These are phyloP conservation scores for Amphipyra tragopoginis DNA, from an alignment of 2,888 invertebrate genomes.

Conservation along the genomic window DNA sequence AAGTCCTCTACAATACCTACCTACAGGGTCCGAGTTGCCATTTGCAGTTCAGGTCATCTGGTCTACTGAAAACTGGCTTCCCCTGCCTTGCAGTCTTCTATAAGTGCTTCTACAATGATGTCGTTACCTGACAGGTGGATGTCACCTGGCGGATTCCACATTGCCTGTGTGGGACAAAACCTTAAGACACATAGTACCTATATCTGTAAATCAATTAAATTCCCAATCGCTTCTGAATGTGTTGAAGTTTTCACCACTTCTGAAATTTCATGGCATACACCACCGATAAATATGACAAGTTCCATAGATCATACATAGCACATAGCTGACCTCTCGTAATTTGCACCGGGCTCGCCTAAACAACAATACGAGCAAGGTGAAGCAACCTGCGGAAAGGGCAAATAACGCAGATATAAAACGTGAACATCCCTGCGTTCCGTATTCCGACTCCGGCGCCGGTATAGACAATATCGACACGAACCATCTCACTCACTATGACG, in stretches of 20 bases:
- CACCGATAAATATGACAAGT: conserved; percentile 37
- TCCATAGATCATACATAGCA: conserved; percentile 53
- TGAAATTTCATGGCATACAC: conserved; percentile 27
- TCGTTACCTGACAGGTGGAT: too few species aligned
- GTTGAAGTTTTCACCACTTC: not conserved
- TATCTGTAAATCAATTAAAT: too few species aligned
- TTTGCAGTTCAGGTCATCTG: too few species aligned
- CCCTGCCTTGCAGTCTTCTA: too few species aligned
- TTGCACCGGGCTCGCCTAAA: conserved; percentile 71
- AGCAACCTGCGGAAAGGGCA: conserved; percentile 86
- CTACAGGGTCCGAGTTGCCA: too few species aligned
- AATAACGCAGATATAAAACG: conserved; percentile 83
- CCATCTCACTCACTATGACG: conserved; percentile 70
- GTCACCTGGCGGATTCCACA: too few species aligned
- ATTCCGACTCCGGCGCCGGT: conserved; percentile 72
- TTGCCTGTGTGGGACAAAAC: too few species aligned
- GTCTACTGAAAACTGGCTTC: too few species aligned
- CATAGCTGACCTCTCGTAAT: conserved; percentile 60
- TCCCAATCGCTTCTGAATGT: too few species aligned
- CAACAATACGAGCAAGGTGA: conserved; percentile 86
- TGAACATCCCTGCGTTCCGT: conserved; percentile 80
- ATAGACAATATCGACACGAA: conserved; percentile 69
- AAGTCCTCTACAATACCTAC: too few species aligned
- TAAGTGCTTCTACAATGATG: too few species aligned
- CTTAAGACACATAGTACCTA: too few species aligned